Evolutionary conservation across 2,797 vertebrate species (phyloP).

Genomic region (Lerista edwardsae): DNA sequence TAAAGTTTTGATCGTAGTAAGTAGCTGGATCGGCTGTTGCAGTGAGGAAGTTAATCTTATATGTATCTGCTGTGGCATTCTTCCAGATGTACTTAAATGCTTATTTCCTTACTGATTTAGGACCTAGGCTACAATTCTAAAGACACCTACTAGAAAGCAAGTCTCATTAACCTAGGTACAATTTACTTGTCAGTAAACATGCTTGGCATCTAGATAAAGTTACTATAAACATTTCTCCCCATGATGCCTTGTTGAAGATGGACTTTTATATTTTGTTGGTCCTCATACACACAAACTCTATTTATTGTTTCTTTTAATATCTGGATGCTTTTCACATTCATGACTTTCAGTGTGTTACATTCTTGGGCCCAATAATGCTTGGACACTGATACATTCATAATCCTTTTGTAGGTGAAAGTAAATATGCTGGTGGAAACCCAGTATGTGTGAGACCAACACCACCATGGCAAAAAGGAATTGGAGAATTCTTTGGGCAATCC

Average conservation of each 20-base stretch:
- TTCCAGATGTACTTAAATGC: not conserved
- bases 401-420: conserved; percentile 78
- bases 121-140: not conserved
- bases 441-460: conserved; percentile 88
- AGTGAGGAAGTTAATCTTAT: too few species aligned
- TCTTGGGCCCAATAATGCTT: not conserved
- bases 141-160: not conserved
- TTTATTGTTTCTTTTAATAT: too few species aligned
- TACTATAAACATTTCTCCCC: not conserved
- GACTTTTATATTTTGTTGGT: not conserved
- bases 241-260: not conserved
- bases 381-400: not conserved
- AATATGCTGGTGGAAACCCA: conserved; percentile 85
- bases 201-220: not conserved
- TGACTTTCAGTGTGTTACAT: not conserved
- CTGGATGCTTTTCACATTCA: too few species aligned
- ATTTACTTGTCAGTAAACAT: not conserved
- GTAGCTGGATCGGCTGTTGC: too few species aligned
- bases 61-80: too few species aligned
- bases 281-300: too few species aligned
- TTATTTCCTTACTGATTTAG: not conserved
- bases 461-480: conserved; percentile 90
- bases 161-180: not conserved
- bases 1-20: too few species aligned
- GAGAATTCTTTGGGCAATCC: conserved; percentile 86